Base-by-base conservation (phyloP, 2,888 invertebrate species). In the Cancer borealis region DNA sequence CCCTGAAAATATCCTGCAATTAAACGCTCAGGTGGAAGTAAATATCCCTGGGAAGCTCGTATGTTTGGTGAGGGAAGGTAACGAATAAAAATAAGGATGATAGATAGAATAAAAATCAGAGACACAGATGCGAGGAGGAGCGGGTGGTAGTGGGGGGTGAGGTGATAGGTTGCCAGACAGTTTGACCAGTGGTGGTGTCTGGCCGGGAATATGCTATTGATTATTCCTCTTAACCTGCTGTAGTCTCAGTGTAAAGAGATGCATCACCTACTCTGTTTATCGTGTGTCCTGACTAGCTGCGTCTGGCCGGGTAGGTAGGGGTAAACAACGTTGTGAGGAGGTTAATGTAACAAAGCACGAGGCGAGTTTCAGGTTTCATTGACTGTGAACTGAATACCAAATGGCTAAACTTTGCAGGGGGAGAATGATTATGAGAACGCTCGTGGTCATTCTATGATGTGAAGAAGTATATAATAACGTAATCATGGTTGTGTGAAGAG, bases 171-270 rank as follows among this genome's bases (percentile, higher is more conserved):
- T 73, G 73, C 73, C 73, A 73, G 73, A 73, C 26, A 73, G 73
- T 73, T 73, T 73, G 73, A 73, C 73, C 73, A 73, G 73, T 26
- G 21, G 73, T 60, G 73, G 73, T 73, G 73, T 73, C 73, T 73
- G 73, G 73, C 73, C n/a, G 73, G 73, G 73, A 73, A 73, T 73
- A 73, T 73, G 73, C 73, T 73, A 73, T 73, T 73, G 73, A 73
- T 73, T 73, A 73, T 73, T 73, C 73, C 73, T 73, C 73, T 73
- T 73, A 73, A 73, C 73, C 73, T 73, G 73, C n/a, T 73, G 73
- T 73, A n/a, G 73, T 26, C 73, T 73, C 73, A 73, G 73, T 73
- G 73, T 73, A 21, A 73, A 73, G 73, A 73, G 73, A 26, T 73
- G 73, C 26, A 73, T n/a, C 73, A 26, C 8, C 10, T 73, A 8